Evolutionary conservation across 2,888 invertebrate genomes (phyloP).

Genomic region (Gymnosoma rotundatum): DNA sequence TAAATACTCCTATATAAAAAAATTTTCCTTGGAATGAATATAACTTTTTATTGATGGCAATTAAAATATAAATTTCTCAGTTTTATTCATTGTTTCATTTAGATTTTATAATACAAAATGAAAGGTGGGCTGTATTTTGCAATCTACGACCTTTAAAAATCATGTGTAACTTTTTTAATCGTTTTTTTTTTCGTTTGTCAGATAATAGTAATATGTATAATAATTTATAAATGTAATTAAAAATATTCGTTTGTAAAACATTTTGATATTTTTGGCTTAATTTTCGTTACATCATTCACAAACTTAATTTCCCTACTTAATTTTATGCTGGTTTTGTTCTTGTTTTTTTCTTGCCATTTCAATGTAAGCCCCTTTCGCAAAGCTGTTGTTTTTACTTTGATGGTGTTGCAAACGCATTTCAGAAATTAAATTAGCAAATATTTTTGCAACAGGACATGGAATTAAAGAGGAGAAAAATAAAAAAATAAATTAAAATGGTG

Average conservation of each 20-base stretch:
- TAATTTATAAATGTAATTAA: not conserved
- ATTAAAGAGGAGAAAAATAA: not conserved
- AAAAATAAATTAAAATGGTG: not conserved
- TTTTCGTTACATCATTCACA: slow-evolving; percentile 19
- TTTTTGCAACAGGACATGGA: slow-evolving; percentile 23
- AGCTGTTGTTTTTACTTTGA: slow-evolving; percentile 6
- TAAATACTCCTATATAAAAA: slow-evolving; percentile 1
- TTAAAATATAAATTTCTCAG: not conserved
- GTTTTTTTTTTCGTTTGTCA: not conserved
- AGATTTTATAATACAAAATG: not conserved
- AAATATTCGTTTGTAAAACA: not conserved
- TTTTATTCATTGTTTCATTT: not conserved
- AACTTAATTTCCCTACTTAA: slow-evolving; percentile 23
- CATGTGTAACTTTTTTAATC: not conserved
- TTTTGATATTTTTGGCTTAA: slow-evolving; percentile 12
- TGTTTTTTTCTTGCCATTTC: slow-evolving; percentile 12
- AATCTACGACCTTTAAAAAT: slow-evolving; percentile 18
- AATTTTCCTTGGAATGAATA: not conserved
- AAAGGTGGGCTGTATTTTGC: not conserved
- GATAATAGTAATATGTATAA: not conserved
- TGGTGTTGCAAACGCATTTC: slow-evolving; percentile 26
- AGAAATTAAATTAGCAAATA: slow-evolving; percentile 54
- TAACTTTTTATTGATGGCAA: not conserved
- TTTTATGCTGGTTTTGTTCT: slow-evolving; percentile 50
- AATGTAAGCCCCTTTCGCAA: slow-evolving; percentile 21